Base-by-base conservation (phyloP, 2,888 invertebrate species). In the Sinotaia quadrata region DNA sequence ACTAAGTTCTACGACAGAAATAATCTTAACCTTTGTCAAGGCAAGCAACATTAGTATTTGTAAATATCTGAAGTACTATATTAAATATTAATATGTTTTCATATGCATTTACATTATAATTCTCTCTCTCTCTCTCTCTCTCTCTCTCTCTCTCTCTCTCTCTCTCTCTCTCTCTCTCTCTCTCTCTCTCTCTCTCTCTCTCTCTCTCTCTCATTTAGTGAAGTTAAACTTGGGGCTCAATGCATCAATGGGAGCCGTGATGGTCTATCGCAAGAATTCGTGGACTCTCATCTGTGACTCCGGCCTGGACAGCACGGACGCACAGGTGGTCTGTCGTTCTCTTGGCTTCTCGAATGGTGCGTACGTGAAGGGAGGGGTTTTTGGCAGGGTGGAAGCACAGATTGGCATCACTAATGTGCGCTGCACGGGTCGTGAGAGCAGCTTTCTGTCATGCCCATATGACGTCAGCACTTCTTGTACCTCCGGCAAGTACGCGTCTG, bases 361-460 rank as follows among this genome's bases (percentile, higher is more conserved):
- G 0, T 81, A 80, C 74, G 79, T 81, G 59, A 68, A 60, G 8
- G 78, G 76, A 10, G 79, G 80, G 57, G 49, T 12, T 37, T 72
- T 75, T 24, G 80, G 76, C 33, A 76, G 74, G 12, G 67, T 75
- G 44, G 75, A 78, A 7, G 80, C 79, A 5, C 89, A 91, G 4
- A 93, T 92, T 79, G 89, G 92, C 83, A 92, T 94, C 89, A 75
- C 75, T 33, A 69, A 77, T 7, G 76, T 80, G 0, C 67, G 61
- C 4, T 83, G 82, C 65, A 69, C 36, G 0, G 81, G 81, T 0
- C 67, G 36, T 8, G 82, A 82, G 66, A 47, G 58, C 1, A 69
- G 60, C 12, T 57, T 83, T 34, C 67, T 58, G 3, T 27, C 73
- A 18, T 83, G 83, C 75, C 15, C 27, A 2, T 71, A 74, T 29